Base-by-base conservation (phyloP, 2,888 invertebrate genomes). In the Cecidostiba fungosa region DNA sequence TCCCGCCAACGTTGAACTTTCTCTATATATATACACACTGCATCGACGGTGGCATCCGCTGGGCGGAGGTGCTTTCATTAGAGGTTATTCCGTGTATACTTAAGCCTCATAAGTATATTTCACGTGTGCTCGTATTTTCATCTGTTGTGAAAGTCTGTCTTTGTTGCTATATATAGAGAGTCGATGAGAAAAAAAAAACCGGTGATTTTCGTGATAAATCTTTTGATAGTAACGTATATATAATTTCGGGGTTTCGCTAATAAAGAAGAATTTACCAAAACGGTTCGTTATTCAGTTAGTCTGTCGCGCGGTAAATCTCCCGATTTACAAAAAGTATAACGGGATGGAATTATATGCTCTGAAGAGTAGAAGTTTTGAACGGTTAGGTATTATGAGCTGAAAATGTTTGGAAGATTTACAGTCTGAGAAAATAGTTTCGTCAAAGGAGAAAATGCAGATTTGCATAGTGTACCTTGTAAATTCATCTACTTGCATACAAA, bases 91-190 rank as follows among this genome's bases (percentile, higher is more conserved):
- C 59, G 66, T 82, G 72, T 77, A 81, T 70, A 85, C 70, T 85
- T 82, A 70, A 72, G 73, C 4, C 82, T 77, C 85, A 81, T 85
- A 77, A 85, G 81, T 77, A 85, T 85, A 82, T 66, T 73, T 77
- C 72, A 62, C 16, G 36, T 54, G 62, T 36, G 79, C 77, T 47
- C 76, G 16, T 23, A 23, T 82, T 74, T 74, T 74, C 23, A n/a
- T 36, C 29, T 54, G 54, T 69, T 79, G 74, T 70, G 54, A 70
- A n/a, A 70, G 77, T 26, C 62, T 36, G 8, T 47, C 32, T 77
- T 81, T 62, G 39, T 82, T 29, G 76, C 10, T 47, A 19, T 14
- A 5, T n/a, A 50, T 39, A 29, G 23, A 23, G 19, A 47, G 16
- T n/a, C 23, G 32, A n/a, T 70, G n/a, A 29, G 47, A 66, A 78